These are phyloP conservation scores for Caenorhabditis doughertyi DNA, from an alignment of 2,888 invertebrate species.

Conservation along the genomic window DNA sequence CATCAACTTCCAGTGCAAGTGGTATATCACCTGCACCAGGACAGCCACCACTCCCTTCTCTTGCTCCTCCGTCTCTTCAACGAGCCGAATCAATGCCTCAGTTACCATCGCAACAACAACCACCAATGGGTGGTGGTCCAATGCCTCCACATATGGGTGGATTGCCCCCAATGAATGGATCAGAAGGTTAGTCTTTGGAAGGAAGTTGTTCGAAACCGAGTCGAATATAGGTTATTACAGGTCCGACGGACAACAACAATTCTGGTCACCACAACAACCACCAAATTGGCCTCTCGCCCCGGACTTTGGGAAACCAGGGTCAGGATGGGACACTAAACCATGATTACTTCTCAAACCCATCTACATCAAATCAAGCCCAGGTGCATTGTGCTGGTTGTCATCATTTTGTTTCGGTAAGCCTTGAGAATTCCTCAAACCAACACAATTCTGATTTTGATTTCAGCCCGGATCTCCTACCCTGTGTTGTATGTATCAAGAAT, in stretches of 20 bases:
- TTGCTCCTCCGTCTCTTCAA: conserved; percentile 44
- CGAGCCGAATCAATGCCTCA: conserved; percentile 46
- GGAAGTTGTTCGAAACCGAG: conserved; percentile 10
- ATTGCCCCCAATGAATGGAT: conserved; percentile 36
- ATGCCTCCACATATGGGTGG: too few relatives aligned
- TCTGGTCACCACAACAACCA: conserved; percentile 39
- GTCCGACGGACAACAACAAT: conserved; percentile 42
- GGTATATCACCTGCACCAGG: not conserved
- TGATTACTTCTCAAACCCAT: conserved; percentile 1
- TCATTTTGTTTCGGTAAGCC: conserved; percentile 37
- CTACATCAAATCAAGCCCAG: conserved; percentile 24
- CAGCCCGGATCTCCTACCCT: conserved; percentile 52
- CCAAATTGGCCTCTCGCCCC: conserved; percentile 42
- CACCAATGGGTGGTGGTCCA: too few relatives aligned
- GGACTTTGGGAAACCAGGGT: conserved; percentile 47
- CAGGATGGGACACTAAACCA: conserved; percentile 49
- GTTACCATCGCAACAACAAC: conserved; percentile 44
- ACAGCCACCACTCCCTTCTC: conserved; percentile 12
- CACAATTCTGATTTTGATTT: conserved; percentile 14
- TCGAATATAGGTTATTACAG: conserved; percentile 59
- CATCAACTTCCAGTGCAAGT: conserved; percentile 1
- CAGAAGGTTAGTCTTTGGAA: conserved; percentile 41
- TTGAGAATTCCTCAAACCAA: not conserved
- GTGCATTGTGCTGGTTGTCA: conserved; percentile 44
- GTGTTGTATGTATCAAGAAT: conserved; percentile 61